Evolutionary conservation across 2,888 invertebrate genomes (phyloP).

Genomic region (Tinea semifulvella): DNA sequence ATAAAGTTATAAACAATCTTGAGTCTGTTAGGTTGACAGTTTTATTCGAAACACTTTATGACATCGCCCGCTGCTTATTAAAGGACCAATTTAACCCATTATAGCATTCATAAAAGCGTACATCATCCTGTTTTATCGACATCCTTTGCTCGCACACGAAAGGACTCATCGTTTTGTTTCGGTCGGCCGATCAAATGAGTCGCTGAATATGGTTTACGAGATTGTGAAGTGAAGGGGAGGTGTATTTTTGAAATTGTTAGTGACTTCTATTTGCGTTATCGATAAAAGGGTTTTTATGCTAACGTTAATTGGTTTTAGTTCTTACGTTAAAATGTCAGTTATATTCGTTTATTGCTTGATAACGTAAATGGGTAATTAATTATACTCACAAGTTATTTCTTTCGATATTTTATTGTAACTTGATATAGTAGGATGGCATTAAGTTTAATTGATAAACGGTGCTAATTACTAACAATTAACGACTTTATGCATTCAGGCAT

Average conservation of each 20-base stretch:
- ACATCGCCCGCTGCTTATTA: constrained; percentile 49
- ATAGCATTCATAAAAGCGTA: constrained; percentile 58
- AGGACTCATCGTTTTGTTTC: constrained; percentile 26
- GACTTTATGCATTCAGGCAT: no score
- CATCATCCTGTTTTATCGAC: constrained; percentile 55
- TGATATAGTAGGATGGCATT: not conserved
- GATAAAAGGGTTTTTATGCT: constrained; percentile 18
- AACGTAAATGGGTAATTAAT: constrained; percentile 3
- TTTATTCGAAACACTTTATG: constrained; percentile 49
- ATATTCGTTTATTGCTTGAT: constrained; percentile 8
- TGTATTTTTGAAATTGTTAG: constrained; percentile 50
- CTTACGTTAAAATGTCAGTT: not conserved
- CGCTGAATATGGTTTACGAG: constrained; percentile 52
- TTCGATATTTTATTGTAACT: not conserved
- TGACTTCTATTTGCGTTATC: constrained; percentile 23
- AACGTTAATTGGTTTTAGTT: not conserved
- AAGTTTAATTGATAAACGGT: not conserved
- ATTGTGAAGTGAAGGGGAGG: constrained; percentile 47
- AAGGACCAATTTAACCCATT: constrained; percentile 62
- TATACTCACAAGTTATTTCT: no score
- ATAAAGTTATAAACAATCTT: constrained; percentile 30
- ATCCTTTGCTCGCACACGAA: constrained; percentile 28
- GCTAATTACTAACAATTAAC: no score
- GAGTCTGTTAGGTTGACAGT: constrained; percentile 36
- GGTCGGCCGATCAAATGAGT: constrained; percentile 23